Evolutionary conservation across 2,113 vertebrate species (phyloP).

Genomic region (Nannobrachium achirus): DNA sequence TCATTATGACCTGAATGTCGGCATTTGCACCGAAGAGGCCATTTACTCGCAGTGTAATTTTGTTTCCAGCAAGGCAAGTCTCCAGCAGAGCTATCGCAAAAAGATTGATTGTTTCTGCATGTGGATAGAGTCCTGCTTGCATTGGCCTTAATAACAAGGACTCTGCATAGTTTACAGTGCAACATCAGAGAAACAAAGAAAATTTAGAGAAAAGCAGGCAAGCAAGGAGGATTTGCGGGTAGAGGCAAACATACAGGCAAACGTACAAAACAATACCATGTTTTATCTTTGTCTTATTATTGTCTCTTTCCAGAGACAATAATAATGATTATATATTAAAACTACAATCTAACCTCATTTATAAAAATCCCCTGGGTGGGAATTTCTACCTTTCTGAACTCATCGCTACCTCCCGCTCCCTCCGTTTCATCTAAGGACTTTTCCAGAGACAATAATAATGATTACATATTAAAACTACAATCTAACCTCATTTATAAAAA

Average conservation of each 20-base stretch:
- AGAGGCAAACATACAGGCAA: conserved; percentile 16
- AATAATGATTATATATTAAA: conserved; percentile 12
- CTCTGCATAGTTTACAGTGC: conserved; percentile 34
- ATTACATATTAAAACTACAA: neutral
- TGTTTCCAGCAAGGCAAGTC: conserved; percentile 62
- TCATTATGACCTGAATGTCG: conserved; percentile 65
- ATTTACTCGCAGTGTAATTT: conserved; percentile 77
- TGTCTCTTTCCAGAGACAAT: neutral
- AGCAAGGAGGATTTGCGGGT: neutral
- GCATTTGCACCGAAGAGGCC: conserved; percentile 50
- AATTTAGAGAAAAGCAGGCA: conserved; percentile 25
- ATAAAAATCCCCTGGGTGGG: neutral
- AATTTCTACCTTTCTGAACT: conserved; percentile 1
- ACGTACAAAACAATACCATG: conserved; percentile 3
- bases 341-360: neutral
- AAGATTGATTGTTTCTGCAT: conserved; percentile 69
- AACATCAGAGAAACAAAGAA: conserved; percentile 24
- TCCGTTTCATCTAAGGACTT: no score
- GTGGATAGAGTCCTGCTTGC: conserved; percentile 46
- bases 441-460: conserved; percentile 17
- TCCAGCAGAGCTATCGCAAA: conserved; percentile 66
- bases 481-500: conserved; percentile 3
- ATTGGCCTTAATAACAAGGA: conserved; percentile 50
- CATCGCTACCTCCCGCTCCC: no score
- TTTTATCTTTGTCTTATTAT: neutral